A percentile compares a stretch with the other conserved stretches of the same genome.
Evolutionary conservation across 2,797 vertebrate species (phyloP).

Genomic region (Tamandua tetradactyla): DNA sequence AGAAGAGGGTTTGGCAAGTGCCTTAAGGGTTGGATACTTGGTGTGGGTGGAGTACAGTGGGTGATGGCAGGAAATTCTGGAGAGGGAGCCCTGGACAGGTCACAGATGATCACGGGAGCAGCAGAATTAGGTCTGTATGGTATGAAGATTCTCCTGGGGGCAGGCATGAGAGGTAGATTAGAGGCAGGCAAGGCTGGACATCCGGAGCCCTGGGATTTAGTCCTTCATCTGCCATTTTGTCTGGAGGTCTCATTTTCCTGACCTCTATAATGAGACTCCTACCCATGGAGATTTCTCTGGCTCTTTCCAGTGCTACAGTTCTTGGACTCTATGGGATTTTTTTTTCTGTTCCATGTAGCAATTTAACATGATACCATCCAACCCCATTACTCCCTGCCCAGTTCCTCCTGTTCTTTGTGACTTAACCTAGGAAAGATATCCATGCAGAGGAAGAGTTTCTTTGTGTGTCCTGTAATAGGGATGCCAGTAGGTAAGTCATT

Average conservation of each 20-base stretch:
- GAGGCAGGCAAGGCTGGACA: background rate
- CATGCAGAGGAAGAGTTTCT: background rate
- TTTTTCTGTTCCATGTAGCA: background rate
- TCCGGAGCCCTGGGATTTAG: too few species aligned
- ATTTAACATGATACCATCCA: fast-evolving
- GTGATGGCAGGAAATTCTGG: background rate
- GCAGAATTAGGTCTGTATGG: fast-evolving
- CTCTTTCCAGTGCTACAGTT: background rate
- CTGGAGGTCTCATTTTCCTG: background rate
- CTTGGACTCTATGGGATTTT: background rate
- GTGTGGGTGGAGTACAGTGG: background rate
- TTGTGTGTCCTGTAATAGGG: background rate
- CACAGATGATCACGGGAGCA: background rate
- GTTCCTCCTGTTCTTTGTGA: background rate
- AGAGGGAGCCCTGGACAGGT: background rate
- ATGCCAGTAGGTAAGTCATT: background rate
- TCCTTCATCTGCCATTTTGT: background rate
- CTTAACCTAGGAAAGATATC: background rate
- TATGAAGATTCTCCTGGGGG: background rate
- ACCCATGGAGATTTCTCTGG: too few species aligned
- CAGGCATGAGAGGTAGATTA: too few species aligned
- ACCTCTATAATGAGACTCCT: background rate
- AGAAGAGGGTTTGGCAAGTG: background rate
- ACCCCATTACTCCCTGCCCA: too few species aligned
- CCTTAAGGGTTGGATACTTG: background rate